A percentile compares a stretch with the other conserved stretches of the same genome.
Conservation (phyloP, 1,140 invertebrate genomes). For the Linepithema humile region DNA sequence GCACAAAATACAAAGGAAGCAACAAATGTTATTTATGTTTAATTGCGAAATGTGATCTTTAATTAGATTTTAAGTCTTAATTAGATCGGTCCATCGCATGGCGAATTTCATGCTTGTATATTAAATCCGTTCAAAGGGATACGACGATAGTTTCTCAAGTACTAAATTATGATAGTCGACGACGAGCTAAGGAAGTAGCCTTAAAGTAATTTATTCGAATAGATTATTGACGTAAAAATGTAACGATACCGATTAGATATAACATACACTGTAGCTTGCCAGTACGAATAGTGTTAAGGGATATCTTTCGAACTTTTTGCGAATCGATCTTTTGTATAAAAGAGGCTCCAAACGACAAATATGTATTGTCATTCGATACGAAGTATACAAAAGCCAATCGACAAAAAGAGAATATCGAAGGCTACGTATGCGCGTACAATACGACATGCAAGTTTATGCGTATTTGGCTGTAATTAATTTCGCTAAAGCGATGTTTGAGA, state of each 20-base stretch:
- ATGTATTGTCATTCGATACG: not conserved
- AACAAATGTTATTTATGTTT: not conserved
- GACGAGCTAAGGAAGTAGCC: conserved; percentile 58
- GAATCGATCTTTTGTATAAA: not conserved
- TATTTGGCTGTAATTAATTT: no score
- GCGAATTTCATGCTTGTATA: conserved; percentile 50
- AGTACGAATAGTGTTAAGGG: conserved; percentile 67
- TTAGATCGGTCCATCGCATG: not conserved
- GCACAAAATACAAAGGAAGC: not conserved
- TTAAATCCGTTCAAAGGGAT: conserved; percentile 33
- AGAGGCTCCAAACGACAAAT: not conserved
- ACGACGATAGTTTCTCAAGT: conserved; percentile 41
- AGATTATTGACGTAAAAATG: conserved; percentile 48
- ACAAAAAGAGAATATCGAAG: not conserved
- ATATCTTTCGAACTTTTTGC: not conserved
- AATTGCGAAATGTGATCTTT: not conserved
- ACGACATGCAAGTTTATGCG: not conserved
- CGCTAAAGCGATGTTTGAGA: no score
- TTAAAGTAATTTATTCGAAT: conserved; percentile 74
- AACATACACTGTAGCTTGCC: conserved; percentile 71
- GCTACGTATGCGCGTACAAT: not conserved
- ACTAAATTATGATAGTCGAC: conserved; percentile 55
- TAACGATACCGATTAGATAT: conserved; percentile 39
- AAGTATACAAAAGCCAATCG: not conserved
- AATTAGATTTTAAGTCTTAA: conserved; percentile 15